Evolutionary conservation across 2,888 invertebrate genomes (phyloP).

Genomic region (Acholoe squamosa): DNA sequence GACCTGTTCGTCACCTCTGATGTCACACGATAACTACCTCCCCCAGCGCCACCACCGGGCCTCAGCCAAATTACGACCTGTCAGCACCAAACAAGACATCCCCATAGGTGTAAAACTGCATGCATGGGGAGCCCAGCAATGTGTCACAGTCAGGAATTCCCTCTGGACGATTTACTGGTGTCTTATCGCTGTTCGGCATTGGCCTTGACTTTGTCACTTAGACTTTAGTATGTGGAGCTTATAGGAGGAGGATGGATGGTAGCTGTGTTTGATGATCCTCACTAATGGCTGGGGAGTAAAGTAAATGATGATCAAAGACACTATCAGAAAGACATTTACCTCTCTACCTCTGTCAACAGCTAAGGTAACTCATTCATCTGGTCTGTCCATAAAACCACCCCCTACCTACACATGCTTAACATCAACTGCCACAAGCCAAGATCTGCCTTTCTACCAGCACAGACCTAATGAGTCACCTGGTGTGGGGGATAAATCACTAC

Average conservation of each 20-base stretch:
- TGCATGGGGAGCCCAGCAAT: neutral
- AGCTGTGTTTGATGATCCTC: neutral
- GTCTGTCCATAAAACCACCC: neutral
- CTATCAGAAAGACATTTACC: conserved; percentile 38
- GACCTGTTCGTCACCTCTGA: conserved; percentile 49
- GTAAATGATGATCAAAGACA: conserved; percentile 45
- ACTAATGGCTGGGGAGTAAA: neutral
- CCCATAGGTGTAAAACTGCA: neutral
- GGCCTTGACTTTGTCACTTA: neutral
- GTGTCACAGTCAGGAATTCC: neutral
- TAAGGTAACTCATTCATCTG: neutral
- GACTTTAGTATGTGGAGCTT: neutral
- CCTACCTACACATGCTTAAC: neutral
- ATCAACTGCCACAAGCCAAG: neutral
- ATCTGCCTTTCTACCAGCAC: too few relatives aligned
- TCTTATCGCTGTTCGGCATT: neutral
- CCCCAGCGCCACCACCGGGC: conserved; percentile 11
- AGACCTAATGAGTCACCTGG: too few relatives aligned
- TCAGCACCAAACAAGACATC: conserved; percentile 33
- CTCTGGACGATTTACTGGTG: neutral
- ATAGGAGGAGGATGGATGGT: neutral
- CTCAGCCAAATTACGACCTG: conserved; percentile 7
- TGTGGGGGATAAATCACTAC: too few relatives aligned
- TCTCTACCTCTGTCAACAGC: neutral
- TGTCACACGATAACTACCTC: conserved; percentile 36